Evolutionary conservation across 2,888 invertebrate genomes (phyloP).

Genomic region (Idaea aversata): DNA sequence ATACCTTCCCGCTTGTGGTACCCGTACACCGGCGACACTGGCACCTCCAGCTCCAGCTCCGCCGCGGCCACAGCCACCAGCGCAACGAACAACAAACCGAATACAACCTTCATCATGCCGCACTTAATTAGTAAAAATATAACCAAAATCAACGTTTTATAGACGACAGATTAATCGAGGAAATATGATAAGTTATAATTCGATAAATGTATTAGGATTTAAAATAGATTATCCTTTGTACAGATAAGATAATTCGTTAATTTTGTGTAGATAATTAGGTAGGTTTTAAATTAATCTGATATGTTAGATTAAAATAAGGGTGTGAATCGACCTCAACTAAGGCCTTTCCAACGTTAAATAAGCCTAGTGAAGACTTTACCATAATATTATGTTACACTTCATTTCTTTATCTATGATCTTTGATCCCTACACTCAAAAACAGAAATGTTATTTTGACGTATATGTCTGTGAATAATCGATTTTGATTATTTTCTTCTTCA

Average conservation of each 20-base stretch:
- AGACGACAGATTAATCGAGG: background rate
- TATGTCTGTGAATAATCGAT: no score
- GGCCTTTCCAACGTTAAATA: no score
- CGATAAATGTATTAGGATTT: background rate
- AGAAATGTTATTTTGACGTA: no score
- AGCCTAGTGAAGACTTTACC: no score
- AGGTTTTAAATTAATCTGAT: no score
- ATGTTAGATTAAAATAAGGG: no score
- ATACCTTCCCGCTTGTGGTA: conserved; percentile 53
- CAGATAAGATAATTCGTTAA: background rate
- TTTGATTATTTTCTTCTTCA: no score
- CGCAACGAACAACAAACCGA: conserved; percentile 32
- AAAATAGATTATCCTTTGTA: background rate
- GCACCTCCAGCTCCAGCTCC: conserved; percentile 28
- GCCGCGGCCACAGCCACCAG: conserved; percentile 36
- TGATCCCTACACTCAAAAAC: no score
- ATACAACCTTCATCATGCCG: conserved; percentile 33
- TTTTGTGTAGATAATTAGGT: background rate
- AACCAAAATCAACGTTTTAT: background rate
- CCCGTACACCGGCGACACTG: conserved; percentile 32
- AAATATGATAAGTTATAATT: background rate
- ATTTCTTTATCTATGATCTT: no score
- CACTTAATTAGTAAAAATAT: background rate
- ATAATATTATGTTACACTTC: no score
- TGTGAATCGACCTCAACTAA: no score